Evolutionary conservation across 2,797 vertebrate species (phyloP).

Genomic region (Picus viridis): DNA sequence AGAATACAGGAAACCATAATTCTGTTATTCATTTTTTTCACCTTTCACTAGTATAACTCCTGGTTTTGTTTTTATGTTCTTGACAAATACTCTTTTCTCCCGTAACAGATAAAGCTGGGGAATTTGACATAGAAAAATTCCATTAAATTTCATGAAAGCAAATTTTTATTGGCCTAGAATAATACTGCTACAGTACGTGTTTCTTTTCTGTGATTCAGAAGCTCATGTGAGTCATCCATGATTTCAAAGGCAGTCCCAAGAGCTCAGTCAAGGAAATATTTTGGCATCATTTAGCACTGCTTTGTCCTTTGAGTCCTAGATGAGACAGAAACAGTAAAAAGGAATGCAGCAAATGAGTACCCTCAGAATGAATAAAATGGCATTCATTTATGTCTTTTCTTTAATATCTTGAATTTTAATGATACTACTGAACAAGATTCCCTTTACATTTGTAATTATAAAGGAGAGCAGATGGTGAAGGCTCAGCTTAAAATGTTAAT

Average conservation of each 20-base stretch:
- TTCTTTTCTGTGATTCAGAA: conserved; percentile 28
- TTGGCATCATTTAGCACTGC: conserved; percentile 6
- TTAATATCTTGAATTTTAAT: conserved; percentile 73
- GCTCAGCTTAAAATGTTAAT: conserved; percentile 76
- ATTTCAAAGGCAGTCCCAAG: conserved; percentile 36
- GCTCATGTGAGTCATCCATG: conserved; percentile 34
- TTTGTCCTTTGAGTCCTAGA: conserved; percentile 47
- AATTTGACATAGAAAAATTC: conserved; percentile 28
- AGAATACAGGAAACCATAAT: not conserved
- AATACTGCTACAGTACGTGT: not conserved
- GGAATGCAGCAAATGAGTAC: conserved; percentile 22
- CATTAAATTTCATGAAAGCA: conserved; percentile 43
- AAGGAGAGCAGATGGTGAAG: conserved; percentile 75
- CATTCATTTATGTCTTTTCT: conserved; percentile 27
- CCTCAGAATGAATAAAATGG: conserved; percentile 28
- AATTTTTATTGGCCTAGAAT: conserved; percentile 21
- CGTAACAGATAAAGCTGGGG: conserved; percentile 32
- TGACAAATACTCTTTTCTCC: conserved; percentile 12
- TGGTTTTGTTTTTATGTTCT: not conserved
- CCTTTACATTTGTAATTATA: conserved; percentile 74
- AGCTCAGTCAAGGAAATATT: conserved; percentile 41
- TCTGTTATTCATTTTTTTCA: not conserved
- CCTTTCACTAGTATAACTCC: not conserved
- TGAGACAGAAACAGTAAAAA: conserved; percentile 44
- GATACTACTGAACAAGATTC: conserved; percentile 57